A percentile compares a stretch with the other conserved stretches of the same genome.
These are phyloP conservation scores for Hemichromis elongatus DNA, from an alignment of 2,113 vertebrate species.

Conservation along the genomic window DNA sequence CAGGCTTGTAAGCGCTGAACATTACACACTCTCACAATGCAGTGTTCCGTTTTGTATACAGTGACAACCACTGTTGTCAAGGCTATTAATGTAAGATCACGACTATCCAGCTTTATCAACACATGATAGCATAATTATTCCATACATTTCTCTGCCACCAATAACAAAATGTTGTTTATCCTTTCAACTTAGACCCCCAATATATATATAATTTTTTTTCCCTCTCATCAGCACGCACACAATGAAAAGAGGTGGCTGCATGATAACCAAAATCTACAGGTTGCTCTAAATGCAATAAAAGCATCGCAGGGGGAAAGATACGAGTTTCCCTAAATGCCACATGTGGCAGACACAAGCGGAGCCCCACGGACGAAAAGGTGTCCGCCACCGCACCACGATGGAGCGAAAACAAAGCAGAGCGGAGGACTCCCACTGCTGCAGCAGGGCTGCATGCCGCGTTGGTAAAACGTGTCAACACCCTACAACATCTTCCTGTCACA, in stretches of 20 bases:
- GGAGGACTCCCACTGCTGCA: background rate
- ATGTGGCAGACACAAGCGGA: background rate
- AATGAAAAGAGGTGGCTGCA: no score
- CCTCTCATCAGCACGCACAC: no score
- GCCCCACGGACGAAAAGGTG: background rate
- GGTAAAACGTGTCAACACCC: slow-evolving; percentile 28
- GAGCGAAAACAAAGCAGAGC: slow-evolving; percentile 54
- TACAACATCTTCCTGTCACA: background rate
- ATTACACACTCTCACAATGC: background rate
- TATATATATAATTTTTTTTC: no score
- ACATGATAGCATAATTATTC: background rate
- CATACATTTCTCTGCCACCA: background rate
- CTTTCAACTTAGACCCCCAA: background rate
- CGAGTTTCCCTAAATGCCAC: background rate
- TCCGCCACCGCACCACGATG: slow-evolving; percentile 6
- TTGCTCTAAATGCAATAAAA: slow-evolving; percentile 21
- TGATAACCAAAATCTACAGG: slow-evolving; percentile 22
- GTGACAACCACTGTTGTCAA: background rate
- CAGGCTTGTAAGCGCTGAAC: background rate
- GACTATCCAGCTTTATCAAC: background rate
- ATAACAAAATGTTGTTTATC: background rate
- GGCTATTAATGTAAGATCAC: background rate
- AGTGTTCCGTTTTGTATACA: background rate
- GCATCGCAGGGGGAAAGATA: background rate
- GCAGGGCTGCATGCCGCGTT: background rate